Percentiles rank a stretch among this genome's conserved stretches.
phyloP scores from a whole-genome alignment of 1,140 invertebrate species.

The Papilio xuthus region DNA sequence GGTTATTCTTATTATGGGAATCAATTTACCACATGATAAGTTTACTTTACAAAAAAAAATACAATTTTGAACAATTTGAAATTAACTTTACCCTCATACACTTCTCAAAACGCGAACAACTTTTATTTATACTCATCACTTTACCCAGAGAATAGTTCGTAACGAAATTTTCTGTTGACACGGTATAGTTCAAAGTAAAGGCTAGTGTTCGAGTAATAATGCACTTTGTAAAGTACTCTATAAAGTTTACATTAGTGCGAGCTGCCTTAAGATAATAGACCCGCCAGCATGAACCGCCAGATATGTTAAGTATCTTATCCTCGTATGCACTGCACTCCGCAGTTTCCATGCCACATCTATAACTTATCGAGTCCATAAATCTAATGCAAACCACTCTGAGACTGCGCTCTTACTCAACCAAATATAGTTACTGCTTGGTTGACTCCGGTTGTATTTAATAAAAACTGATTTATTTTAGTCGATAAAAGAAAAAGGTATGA shows the following conservation, averaged over 20 bases:
- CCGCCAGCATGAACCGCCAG: background rate
- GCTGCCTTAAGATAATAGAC: constrained; percentile 22
- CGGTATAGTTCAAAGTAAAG: background rate
- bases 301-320: constrained; percentile 21
- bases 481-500: no score
- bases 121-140: background rate
- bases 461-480: background rate
- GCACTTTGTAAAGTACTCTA: constrained; percentile 13
- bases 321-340: constrained; percentile 2
- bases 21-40: no score
- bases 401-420: constrained; percentile 17
- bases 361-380: constrained; percentile 36
- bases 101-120: background rate
- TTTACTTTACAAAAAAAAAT: no score
- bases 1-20: no score
- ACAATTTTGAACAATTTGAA: no score
- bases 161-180: constrained; percentile 26
- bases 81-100: background rate
- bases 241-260: constrained; percentile 24
- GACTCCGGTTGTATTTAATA: background rate
- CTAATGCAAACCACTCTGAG: constrained; percentile 34
- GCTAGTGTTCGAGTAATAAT: constrained; percentile 26
- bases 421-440: background rate
- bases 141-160: constrained; percentile 8
- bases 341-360: constrained; percentile 27